Evolutionary conservation across 1,140 invertebrate species (phyloP), one percentile per base, ranked within the genome.

Genomic region (Laupala kohalensis): DNA sequence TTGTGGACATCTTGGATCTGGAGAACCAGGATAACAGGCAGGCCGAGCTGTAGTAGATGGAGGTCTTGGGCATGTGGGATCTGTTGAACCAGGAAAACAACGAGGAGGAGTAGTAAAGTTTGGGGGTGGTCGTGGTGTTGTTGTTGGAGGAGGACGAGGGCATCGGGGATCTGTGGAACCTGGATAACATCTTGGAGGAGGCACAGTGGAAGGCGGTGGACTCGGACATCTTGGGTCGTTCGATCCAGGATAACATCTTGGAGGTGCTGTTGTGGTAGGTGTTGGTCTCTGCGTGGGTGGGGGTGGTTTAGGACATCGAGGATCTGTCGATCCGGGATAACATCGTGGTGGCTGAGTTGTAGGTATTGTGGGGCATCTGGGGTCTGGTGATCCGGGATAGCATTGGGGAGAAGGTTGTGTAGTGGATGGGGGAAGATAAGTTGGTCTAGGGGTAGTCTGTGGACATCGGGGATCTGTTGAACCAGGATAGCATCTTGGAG

Each of bases 351-450:
- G 71, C 29, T 30, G 28, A n/a, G 71, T 24, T 71, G n/a, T 12
- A n/a, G 71, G 70, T 25, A 75, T 67, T 67, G 74, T 67, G 25
- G 77, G 75, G 73, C 80, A 81, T 67, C 77, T 73, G 5, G 78
- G 77, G 70, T 83, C 81, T 4, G 74, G 78, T 4, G 75, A 77
- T n/a, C 79, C 79, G 26, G 78, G 78, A 67, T 78, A 81, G 69
- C 69, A 70, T 25, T 77, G 78, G 6, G 73, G 64, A 3, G 3
- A 27, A 19, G 27, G 23, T 12, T 29, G 64, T 28, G 37, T 72
- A 66, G 73, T 67, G 25, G 72, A 30, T 0, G 25, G 19, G 19
- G 37, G 26, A 25, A 19, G 67, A n/a, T n/a, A n/a, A n/a, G n/a
- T n/a, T n/a, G n/a, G n/a, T n/a, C n/a, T n/a, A n/a, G 72, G 69